Percentiles rank a stretch among this genome's conserved stretches.
Conservation (phyloP, 2,888 invertebrate species). For the Parelbella ahira region DNA sequence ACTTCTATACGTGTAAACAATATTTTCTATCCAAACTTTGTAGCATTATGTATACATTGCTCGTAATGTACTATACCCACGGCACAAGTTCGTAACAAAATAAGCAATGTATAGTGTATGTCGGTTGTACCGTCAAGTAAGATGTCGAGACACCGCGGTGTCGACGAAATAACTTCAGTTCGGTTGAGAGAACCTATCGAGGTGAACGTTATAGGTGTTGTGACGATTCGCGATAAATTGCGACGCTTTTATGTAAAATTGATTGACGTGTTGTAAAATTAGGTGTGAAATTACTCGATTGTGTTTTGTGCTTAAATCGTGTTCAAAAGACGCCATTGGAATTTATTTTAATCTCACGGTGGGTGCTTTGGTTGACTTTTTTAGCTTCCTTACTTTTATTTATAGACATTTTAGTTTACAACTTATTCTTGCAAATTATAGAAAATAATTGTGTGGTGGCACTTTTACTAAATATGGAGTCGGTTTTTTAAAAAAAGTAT, state of each 20-base stretch:
- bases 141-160: conserved; percentile 37
- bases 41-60: neutral
- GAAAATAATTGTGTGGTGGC: too few relatives aligned
- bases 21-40: conserved; percentile 1
- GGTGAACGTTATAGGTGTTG: conserved; percentile 47
- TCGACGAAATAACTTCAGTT: conserved; percentile 63
- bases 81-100: conserved; percentile 14
- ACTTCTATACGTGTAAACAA: conserved; percentile 24
- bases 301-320: conserved; percentile 14
- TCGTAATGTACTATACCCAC: neutral
- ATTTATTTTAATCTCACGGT: conserved; percentile 3
- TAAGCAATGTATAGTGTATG: conserved; percentile 45
- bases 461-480: too few relatives aligned
- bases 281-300: conserved; percentile 17
- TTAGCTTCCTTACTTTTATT: too few relatives aligned
- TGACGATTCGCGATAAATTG: conserved; percentile 17
- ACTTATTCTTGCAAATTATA: too few relatives aligned
- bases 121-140: conserved; percentile 36
- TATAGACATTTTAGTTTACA: too few relatives aligned
- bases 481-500: too few relatives aligned
- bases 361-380: too few relatives aligned
- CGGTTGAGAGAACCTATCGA: conserved; percentile 51
- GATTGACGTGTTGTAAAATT: conserved; percentile 15
- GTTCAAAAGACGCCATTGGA: conserved; percentile 8
- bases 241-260: conserved; percentile 6